These are phyloP conservation scores for Sebastiscus albofasciatus DNA, from an alignment of 2,797 vertebrate species.

Conservation along the genomic window DNA sequence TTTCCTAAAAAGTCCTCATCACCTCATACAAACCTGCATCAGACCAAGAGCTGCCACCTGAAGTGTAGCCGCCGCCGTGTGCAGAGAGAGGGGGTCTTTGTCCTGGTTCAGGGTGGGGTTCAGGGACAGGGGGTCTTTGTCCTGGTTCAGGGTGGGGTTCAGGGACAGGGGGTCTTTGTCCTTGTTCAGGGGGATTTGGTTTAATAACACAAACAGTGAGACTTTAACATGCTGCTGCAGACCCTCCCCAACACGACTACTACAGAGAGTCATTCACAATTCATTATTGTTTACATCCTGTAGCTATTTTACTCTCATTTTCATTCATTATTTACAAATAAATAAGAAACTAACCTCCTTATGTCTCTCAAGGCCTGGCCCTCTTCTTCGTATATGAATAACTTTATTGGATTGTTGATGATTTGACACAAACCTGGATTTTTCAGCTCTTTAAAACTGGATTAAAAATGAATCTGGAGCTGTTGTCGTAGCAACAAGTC, in stretches of 20 bases:
- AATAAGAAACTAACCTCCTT: not conserved
- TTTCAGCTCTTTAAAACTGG: no score
- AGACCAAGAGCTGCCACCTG: no score
- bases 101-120: no score
- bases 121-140: no score
- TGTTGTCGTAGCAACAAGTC: not conserved
- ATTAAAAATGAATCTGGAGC: not conserved
- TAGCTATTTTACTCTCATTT: not conserved
- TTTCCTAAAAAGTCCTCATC: no score
- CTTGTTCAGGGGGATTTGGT: slow-evolving; percentile 8
- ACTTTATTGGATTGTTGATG: not conserved
- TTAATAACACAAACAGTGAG: slow-evolving; percentile 52
- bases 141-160: not conserved
- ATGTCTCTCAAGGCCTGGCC: not conserved
- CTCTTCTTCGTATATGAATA: not conserved
- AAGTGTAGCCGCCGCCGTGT: no score
- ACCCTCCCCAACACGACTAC: slow-evolving; percentile 17
- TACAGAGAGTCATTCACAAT: slow-evolving; percentile 31
- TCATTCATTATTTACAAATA: not conserved
- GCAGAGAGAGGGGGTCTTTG: no score
- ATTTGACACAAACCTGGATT: not conserved
- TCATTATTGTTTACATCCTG: not conserved
- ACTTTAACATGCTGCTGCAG: slow-evolving; percentile 22
- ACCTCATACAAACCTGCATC: no score
- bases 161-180: slow-evolving; percentile 70